Conservation (phyloP, 2,797 vertebrate genomes). For the Sebastes vulpes region DNA sequence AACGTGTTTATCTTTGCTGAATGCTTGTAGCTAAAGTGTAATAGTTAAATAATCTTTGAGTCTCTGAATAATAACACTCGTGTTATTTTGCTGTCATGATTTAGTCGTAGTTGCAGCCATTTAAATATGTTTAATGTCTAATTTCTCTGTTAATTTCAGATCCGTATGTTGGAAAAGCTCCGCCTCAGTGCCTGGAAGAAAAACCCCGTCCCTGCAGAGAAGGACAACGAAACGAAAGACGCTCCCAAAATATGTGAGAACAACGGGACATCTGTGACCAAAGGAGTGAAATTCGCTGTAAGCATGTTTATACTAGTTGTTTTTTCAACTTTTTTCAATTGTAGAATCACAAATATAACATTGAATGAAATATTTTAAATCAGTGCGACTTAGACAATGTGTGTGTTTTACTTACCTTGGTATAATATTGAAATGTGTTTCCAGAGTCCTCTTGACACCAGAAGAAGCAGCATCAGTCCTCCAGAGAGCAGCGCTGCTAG, state of each 20-base stretch:
- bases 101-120: background rate
- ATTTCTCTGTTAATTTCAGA: constrained; percentile 38
- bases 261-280: constrained; percentile 23
- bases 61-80: too few relatives aligned
- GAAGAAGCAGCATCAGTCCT: constrained; percentile 58
- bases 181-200: constrained; percentile 91
- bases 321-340: background rate
- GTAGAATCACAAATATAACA: too few relatives aligned
- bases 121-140: background rate
- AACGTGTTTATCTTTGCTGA: background rate
- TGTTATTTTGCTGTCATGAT: background rate
- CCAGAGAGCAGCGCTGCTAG: constrained; percentile 57
- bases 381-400: too few relatives aligned
- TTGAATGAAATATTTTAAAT: too few relatives aligned
- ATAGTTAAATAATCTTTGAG: background rate
- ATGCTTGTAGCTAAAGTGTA: background rate
- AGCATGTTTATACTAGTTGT: constrained; percentile 35
- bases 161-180: constrained; percentile 91
- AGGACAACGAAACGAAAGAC: constrained; percentile 49
- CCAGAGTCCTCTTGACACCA: constrained; percentile 83
- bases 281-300: constrained; percentile 84
- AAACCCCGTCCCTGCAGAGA: constrained; percentile 52
- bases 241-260: constrained; percentile 35
- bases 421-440: constrained; percentile 20
- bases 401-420: background rate